Conservation (phyloP, 2,797 vertebrate genomes). For the Acestrorhynchus altus region DNA sequence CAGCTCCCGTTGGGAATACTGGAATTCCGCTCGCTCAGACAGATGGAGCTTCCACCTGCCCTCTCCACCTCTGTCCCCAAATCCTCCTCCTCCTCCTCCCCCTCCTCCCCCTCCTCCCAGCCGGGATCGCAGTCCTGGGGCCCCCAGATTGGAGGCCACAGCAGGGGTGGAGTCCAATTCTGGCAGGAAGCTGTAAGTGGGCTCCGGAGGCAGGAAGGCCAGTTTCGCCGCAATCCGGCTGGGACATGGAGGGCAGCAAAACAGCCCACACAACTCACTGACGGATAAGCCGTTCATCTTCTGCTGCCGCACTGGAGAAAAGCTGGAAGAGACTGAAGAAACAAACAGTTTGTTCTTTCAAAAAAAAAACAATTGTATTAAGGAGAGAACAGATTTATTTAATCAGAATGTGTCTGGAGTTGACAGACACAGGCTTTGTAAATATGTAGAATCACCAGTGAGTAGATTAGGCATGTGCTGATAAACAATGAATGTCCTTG, state of each 20-base stretch:
- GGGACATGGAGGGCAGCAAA: slow-evolving; percentile 94
- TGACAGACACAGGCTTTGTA: too few species aligned
- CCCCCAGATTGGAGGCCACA: slow-evolving; percentile 64
- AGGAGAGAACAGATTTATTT: too few species aligned
- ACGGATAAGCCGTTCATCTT: slow-evolving; percentile 96
- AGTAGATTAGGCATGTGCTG: too few species aligned
- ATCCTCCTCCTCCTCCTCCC: slow-evolving; percentile 40
- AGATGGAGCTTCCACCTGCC: slow-evolving; percentile 92
- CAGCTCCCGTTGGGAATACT: slow-evolving; percentile 92
- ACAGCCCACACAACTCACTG: slow-evolving; percentile 94
- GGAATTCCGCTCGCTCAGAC: slow-evolving; percentile 93
- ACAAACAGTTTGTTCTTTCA: not conserved
- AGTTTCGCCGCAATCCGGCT: slow-evolving; percentile 96
- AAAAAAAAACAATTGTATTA: not conserved
- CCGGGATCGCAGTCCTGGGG: slow-evolving; percentile 75
- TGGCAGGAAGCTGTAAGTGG: slow-evolving; percentile 90
- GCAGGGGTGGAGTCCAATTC: slow-evolving; percentile 74
- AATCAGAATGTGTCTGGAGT: too few species aligned
- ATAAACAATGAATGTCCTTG: too few species aligned
- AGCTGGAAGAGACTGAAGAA: slow-evolving; percentile 40
- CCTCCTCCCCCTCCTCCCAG: slow-evolving; percentile 59
- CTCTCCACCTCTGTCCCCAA: slow-evolving; percentile 59
- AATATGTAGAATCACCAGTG: too few species aligned
- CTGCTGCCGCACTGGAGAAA: slow-evolving; percentile 58
- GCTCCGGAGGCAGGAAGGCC: slow-evolving; percentile 94